Evolutionary conservation across 2,113 vertebrate species (phyloP), one percentile per base, ranked within the genome.

Genomic region (Carassius gibelio): DNA sequence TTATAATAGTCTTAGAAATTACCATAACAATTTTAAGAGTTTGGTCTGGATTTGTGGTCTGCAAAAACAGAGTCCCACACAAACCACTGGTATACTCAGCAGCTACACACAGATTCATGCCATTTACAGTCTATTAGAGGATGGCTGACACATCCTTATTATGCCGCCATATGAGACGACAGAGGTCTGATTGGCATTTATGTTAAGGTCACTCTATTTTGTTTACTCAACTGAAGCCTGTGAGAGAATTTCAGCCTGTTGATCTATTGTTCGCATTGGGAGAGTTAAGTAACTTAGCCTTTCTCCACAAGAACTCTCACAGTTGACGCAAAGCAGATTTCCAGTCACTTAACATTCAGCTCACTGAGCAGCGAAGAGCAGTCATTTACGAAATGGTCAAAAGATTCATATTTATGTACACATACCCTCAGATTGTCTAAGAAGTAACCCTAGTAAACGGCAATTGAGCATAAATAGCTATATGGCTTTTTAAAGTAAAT

Each of bases 161-260:
- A 81, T 57, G 59, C 30, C 10, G 8, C 57, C 48, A 55, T 61
- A 76, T 50, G 61, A 82, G 78, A 55, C 7, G 71, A 84, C 57
- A 57, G 38, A 79, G 52, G 34, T 69, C 64, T 57, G 34, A 75
- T 75, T 87, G 86, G 77, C 76, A 84, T 87, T 84, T 84, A 68
- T 75, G 34, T 36, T 84, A 87, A 87, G 86, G 86, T 80, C 75
- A 80, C 38, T 87, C 75, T 68, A 30, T 75, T 80, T 75, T 68
- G 77, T 84, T 84, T 79, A 26, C 57, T 81, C 59, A 38, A 52
- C 30, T 57, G 34, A 75, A 19, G 59, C 59, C 50, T 66, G 21
- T 30, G 48, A 79, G 26, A 30, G 81, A 71, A 21, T 69, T 74
- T 80, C 75, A 45, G 82, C 48, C 48, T 42, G 36, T 48, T 87